Conservation (phyloP, 2,797 vertebrate species). For the Anguilla obscura region DNA sequence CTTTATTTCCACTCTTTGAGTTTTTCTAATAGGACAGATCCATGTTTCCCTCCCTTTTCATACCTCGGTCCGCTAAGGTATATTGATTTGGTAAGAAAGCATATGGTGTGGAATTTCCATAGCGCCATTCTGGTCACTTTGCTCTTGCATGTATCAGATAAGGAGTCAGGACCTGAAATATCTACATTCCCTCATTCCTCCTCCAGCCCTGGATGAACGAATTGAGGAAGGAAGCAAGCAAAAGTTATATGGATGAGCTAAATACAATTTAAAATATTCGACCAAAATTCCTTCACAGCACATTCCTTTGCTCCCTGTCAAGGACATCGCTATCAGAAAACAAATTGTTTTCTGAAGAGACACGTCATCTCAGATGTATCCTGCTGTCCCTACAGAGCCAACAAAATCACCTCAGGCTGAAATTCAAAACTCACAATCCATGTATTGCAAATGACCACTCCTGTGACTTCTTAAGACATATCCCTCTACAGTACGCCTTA, state of each 20-base stretch:
- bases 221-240: neutral
- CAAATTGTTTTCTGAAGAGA: slow-evolving; percentile 43
- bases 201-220: neutral
- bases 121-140: slow-evolving; percentile 13
- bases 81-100: slow-evolving; percentile 37
- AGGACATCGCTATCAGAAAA: neutral
- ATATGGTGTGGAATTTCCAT: slow-evolving; percentile 24
- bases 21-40: slow-evolving; percentile 40
- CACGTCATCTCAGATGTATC: neutral
- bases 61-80: slow-evolving; percentile 37
- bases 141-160: slow-evolving; percentile 21
- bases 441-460: slow-evolving; percentile 58
- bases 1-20: slow-evolving; percentile 30
- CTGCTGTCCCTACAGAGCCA: neutral
- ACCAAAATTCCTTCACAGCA: neutral
- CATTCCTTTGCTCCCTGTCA: neutral
- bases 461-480: slow-evolving; percentile 50
- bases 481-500: slow-evolving; percentile 44
- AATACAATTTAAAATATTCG: neutral
- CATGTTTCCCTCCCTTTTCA: slow-evolving; percentile 39
- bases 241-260: neutral
- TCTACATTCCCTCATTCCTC: neutral
- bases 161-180: neutral
- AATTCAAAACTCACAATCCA: neutral
- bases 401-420: slow-evolving; percentile 20